phyloP scores from a whole-genome alignment of 2,113 vertebrate genomes.

The Rhipidura dahli region DNA sequence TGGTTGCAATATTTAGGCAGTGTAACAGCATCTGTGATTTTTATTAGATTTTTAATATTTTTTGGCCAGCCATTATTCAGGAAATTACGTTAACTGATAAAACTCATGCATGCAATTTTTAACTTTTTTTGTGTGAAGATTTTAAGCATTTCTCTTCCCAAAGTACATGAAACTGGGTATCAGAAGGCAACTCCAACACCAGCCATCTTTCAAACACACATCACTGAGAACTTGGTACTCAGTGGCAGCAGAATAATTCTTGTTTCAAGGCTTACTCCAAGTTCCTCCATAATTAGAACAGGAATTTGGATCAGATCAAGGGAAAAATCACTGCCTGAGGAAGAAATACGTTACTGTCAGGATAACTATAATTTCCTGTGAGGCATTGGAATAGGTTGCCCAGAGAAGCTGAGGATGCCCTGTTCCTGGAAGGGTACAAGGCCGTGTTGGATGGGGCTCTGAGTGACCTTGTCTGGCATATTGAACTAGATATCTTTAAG shows the following conservation, averaged over 20 bases:
- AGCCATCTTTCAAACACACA: not conserved
- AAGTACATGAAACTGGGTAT: not conserved
- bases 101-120: not conserved
- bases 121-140: not conserved
- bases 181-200: not conserved
- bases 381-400: not conserved
- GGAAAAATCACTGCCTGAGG: not conserved
- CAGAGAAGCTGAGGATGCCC: not conserved
- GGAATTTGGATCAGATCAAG: not conserved
- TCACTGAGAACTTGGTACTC: not conserved
- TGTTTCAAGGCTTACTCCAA: not conserved
- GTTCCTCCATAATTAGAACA: not conserved
- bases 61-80: not conserved
- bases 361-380: not conserved
- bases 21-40: not conserved
- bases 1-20: not conserved
- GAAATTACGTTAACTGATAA: not conserved
- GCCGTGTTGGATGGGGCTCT: too few species aligned
- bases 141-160: not conserved
- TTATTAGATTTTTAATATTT: not conserved
- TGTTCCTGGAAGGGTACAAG: not conserved
- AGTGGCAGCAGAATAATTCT: not conserved
- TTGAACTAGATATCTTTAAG: not conserved
- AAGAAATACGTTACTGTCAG: not conserved
- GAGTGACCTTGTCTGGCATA: not conserved